These are phyloP conservation scores for Neogale vison DNA, from an alignment of 2,113 vertebrate genomes.

Conservation along the genomic window DNA sequence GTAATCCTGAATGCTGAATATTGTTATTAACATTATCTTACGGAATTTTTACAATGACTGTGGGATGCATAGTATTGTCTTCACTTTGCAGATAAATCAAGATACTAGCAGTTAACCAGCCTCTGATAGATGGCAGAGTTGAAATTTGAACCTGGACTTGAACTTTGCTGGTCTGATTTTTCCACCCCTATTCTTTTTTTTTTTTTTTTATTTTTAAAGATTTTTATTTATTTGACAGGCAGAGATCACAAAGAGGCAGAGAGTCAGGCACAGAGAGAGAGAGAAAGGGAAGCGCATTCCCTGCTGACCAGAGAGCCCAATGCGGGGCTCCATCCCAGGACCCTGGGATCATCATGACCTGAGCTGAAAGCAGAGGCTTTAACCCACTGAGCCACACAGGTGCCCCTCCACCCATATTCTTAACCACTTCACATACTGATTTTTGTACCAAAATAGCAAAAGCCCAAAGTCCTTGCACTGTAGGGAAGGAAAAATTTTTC, in stretches of 20 bases:
- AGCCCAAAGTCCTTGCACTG: not conserved
- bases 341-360: too few species aligned
- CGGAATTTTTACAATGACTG: not conserved
- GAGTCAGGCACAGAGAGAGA: too few species aligned
- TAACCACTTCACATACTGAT: not conserved
- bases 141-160: not conserved
- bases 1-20: not conserved
- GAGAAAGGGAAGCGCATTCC: too few species aligned
- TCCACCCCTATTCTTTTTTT: not conserved
- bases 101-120: not conserved
- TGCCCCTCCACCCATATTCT: not conserved
- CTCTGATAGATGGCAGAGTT: not conserved
- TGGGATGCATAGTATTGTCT: not conserved
- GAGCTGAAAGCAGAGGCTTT: too few species aligned
- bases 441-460: conserved; percentile 21
- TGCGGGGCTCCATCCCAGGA: too few species aligned
- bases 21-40: not conserved
- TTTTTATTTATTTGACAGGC: too few species aligned
- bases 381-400: too few species aligned
- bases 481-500: not conserved
- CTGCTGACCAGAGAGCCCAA: too few species aligned
- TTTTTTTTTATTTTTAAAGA: too few species aligned
- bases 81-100: not conserved
- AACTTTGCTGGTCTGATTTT: not conserved
- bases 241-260: too few species aligned